These are phyloP conservation scores for Burhinus oedicnemus DNA, from an alignment of 2,113 vertebrate genomes.

Conservation along the genomic window DNA sequence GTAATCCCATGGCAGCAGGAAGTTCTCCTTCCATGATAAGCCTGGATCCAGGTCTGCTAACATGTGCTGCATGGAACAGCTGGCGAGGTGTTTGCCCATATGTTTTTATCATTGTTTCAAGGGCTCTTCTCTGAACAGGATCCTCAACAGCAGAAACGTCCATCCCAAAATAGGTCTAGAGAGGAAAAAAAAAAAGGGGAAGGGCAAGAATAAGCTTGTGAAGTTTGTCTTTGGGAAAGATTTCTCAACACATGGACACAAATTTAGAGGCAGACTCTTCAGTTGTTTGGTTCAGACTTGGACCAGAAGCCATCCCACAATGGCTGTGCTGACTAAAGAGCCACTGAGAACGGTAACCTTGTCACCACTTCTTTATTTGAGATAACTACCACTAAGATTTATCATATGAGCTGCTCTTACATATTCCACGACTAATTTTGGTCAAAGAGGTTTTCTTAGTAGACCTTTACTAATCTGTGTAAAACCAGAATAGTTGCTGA, in stretches of 20 bases:
- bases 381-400: not conserved
- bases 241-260: not conserved
- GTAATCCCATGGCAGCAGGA: conserved; percentile 92
- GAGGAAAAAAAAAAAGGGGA: not conserved
- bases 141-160: conserved; percentile 98
- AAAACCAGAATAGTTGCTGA: not conserved
- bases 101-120: conserved; percentile 99
- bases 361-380: not conserved
- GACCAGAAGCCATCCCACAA: not conserved
- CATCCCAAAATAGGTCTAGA: conserved; percentile 98
- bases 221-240: not conserved
- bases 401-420: not conserved
- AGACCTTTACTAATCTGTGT: not conserved
- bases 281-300: not conserved
- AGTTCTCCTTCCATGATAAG: conserved; percentile 93
- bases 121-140: conserved; percentile 93
- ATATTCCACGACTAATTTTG: not conserved
- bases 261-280: not conserved
- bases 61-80: conserved; percentile 88
- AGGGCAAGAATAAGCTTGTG: not conserved
- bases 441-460: not conserved
- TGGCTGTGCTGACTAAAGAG: not conserved
- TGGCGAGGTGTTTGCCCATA: conserved; percentile 96
- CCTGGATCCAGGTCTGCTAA: conserved; percentile 83
- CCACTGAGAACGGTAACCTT: not conserved